Conservation (phyloP, 2,113 vertebrate genomes). For the Elaphurus davidianus region DNA sequence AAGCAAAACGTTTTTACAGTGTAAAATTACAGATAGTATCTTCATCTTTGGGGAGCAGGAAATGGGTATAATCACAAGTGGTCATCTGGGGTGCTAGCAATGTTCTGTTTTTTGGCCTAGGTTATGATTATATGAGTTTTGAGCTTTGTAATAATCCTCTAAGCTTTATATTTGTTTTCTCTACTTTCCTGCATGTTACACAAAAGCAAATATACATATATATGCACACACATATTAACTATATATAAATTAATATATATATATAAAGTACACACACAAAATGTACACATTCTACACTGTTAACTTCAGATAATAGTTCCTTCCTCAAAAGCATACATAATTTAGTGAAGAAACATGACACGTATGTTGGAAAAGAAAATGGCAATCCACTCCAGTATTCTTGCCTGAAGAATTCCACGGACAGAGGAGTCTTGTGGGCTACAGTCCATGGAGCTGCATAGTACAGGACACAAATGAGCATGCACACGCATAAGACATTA, state of each 20-base stretch:
- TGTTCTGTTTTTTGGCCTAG: not conserved
- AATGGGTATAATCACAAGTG: not conserved
- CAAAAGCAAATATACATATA: not conserved
- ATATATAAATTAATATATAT: not conserved
- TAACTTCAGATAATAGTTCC: not conserved
- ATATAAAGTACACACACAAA: not conserved
- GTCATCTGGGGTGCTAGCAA: not conserved
- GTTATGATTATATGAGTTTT: not conserved
- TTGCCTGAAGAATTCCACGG: not conserved
- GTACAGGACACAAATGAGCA: not conserved
- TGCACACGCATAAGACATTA: not conserved
- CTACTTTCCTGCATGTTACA: not conserved
- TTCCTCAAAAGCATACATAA: not conserved
- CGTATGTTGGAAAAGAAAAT: not conserved
- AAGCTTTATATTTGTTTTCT: not conserved
- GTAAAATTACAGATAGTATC: not conserved
- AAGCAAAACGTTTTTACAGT: not conserved
- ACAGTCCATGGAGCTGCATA: not conserved
- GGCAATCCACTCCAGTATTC: not conserved
- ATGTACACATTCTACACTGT: not conserved
- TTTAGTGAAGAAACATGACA: not conserved
- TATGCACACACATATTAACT: not conserved
- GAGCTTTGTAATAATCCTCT: not conserved
- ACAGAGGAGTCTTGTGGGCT: not conserved
- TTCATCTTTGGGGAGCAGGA: not conserved